These are phyloP conservation scores for Myiagra hebetior DNA, from an alignment of 2,113 vertebrate genomes.

Conservation along the genomic window DNA sequence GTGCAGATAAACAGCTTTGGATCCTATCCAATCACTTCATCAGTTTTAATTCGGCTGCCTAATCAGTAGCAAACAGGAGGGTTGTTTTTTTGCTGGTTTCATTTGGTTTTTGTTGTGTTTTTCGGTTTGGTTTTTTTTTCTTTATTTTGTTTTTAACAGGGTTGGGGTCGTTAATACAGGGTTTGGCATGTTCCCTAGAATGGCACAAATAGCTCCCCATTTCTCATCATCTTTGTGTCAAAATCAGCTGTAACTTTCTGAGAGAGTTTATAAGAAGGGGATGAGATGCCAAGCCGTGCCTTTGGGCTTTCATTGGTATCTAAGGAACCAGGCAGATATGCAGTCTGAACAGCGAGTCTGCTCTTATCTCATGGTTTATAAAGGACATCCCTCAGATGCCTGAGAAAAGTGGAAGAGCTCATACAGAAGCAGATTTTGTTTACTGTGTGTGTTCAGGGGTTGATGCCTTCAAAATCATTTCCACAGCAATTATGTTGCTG, in stretches of 20 bases:
- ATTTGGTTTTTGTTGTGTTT: background rate
- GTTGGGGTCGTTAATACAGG: slow-evolving; percentile 4
- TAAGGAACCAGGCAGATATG: slow-evolving; percentile 69
- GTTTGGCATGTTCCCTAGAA: slow-evolving; percentile 50
- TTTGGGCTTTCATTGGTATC: slow-evolving; percentile 68
- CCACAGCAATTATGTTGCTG: background rate
- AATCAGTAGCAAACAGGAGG: slow-evolving; percentile 65
- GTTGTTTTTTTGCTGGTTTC: background rate
- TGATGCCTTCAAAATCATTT: background rate
- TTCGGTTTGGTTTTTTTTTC: background rate
- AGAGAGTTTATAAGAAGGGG: slow-evolving; percentile 3
- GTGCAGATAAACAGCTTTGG: slow-evolving; percentile 68
- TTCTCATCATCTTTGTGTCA: slow-evolving; percentile 42
- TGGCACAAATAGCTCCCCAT: slow-evolving; percentile 36
- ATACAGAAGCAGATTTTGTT: slow-evolving; percentile 25
- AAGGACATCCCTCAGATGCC: slow-evolving; percentile 67
- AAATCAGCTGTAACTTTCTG: slow-evolving; percentile 46
- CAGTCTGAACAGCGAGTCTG: slow-evolving; percentile 52
- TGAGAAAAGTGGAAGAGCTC: slow-evolving; percentile 56
- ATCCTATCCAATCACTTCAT: slow-evolving; percentile 56
- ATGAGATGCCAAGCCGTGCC: slow-evolving; percentile 57
- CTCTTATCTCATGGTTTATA: slow-evolving; percentile 69
- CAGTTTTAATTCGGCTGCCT: slow-evolving; percentile 65
- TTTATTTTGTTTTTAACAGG: slow-evolving; percentile 8
- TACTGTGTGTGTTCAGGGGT: background rate